Evolutionary conservation across 1,140 invertebrate genomes (phyloP), one percentile per base, ranked within the genome.

Genomic region (Muscidifurax raptorellus): DNA sequence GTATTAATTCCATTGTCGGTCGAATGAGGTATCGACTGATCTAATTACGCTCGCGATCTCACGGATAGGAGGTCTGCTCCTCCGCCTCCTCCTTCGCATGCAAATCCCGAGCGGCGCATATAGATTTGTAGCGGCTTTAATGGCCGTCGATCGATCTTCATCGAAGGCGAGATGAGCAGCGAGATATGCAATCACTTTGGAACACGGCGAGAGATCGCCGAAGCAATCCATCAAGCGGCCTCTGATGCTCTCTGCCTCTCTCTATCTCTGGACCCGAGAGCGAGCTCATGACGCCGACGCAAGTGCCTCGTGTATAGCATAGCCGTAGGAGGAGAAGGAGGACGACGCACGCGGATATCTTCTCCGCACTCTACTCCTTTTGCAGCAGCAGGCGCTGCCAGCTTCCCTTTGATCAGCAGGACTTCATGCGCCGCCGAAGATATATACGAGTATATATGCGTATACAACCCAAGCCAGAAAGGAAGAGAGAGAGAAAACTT

Each of bases 171-270:
- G 90, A 91, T 91, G 89, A 90, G 88, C 88, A 87, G 84, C 86
- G 86, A 88, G 90, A 90, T 91, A 91, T 91, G 90, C 88, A 90
- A 91, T 90, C 88, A 90, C 90, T 91, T 88, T 88, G 88, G 86
- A 87, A 87, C 86, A 87, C 86, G 88, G 87, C 87, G 87, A 84
- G 88, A 87, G 90, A 90, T 89, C 88, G 88, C 69, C 85, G 74
- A 85, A 87, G 88, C 87, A 89, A 91, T 91, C 90, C 89, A 91
- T 90, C 90, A 91, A 85, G 87, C 87, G 87, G 85, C 87, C 83
- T 85, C 67, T 85, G 52, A 22, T 22, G 66, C 72, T 64, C 80
- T 81, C 86, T 78, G 59, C 44, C 40, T 28, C 32, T 13, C 79
- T 77, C 80, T 88, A n/a, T 59, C 85, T 84, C 40, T 72, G 87